Evolutionary conservation across 2,113 vertebrate genomes (phyloP).

Genomic region (Tyrannus savana): DNA sequence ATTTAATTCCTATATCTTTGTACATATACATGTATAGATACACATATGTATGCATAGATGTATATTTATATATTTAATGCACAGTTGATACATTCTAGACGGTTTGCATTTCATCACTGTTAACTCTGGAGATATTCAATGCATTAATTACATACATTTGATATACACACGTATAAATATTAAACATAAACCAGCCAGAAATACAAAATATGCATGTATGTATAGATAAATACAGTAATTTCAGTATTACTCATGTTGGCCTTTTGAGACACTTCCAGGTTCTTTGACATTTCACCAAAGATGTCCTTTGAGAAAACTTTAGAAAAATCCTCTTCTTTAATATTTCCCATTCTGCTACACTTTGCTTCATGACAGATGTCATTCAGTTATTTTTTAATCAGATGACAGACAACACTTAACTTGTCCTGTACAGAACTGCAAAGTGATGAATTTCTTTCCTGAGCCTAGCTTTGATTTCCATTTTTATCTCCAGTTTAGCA

Average conservation of each 20-base stretch:
- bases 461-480: conserved; percentile 6
- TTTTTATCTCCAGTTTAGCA: conserved; percentile 22
- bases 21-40: neutral
- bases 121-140: neutral
- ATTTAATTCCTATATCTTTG: neutral
- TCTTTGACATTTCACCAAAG: neutral
- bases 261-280: neutral
- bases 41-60: neutral
- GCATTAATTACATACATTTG: neutral
- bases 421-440: neutral
- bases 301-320: neutral
- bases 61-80: neutral
- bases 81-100: neutral
- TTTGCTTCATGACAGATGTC: neutral
- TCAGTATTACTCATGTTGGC: neutral
- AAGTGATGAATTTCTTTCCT: neutral
- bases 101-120: neutral
- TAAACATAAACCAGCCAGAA: neutral
- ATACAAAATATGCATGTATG: neutral
- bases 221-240: neutral
- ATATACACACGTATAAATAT: neutral
- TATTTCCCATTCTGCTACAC: neutral
- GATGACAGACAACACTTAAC: conserved; percentile 5
- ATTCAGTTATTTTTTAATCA: conserved; percentile 4
- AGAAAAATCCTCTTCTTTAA: neutral